Percentiles rank a stretch among this genome's conserved stretches.
Evolutionary conservation across 2,888 invertebrate genomes (phyloP).

Genomic region (Epistrophe eligans): DNA sequence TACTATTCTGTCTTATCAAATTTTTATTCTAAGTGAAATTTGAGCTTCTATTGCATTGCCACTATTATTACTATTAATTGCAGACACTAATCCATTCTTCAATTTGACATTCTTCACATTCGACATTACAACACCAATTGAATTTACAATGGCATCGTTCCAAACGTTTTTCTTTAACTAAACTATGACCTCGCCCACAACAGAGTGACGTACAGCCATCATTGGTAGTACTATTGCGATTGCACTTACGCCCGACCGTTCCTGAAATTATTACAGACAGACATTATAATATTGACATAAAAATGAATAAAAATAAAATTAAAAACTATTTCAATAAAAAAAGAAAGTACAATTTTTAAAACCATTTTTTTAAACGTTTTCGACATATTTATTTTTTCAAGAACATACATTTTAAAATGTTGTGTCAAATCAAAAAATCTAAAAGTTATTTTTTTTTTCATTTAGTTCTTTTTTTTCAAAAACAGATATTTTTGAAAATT

Average conservation of each 20-base stretch:
- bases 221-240: conserved; percentile 88
- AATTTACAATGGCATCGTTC: conserved; percentile 96
- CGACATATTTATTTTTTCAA: neutral
- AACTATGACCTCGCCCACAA: conserved; percentile 94
- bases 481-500: no score
- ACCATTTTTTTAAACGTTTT: no score
- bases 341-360: no score
- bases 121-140: conserved; percentile 96
- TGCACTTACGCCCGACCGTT: conserved; percentile 92
- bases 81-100: conserved; percentile 96
- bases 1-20: conserved; percentile 65
- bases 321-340: neutral
- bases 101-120: conserved; percentile 93
- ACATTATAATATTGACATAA: neutral
- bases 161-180: conserved; percentile 89
- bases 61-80: conserved; percentile 86
- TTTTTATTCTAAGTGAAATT: conserved; percentile 78
- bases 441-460: no score
- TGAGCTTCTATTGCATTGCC: conserved; percentile 9
- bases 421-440: no score
- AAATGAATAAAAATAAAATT: neutral
- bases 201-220: conserved; percentile 94
- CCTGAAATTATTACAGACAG: conserved; percentile 80
- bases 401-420: no score
- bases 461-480: no score